Evolutionary conservation across 35 echinoderm and acorn worm genomes (phyloP), one percentile per base, ranked within the genome.

Genomic region (Apostichopus parvimensis): DNA sequence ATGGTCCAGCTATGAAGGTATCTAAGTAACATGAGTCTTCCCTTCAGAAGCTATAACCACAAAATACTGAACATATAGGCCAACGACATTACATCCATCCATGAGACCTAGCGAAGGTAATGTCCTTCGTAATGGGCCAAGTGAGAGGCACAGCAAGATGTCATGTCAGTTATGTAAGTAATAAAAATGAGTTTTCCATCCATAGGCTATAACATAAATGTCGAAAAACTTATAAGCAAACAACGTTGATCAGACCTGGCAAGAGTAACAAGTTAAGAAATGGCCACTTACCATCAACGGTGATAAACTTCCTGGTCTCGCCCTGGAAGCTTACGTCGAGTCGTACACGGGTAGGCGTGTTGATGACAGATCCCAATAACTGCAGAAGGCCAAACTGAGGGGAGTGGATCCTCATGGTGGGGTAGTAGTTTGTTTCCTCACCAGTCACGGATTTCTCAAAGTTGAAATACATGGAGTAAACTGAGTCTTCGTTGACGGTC

Each of bases 211-310:
- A 9, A 9, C 12, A 9, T 61, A 12, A 60, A 11, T 60, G 11
- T 60, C 6, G 0, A 60, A 60, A 60, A 60, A 60, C 57, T 11
- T 60, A 60, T n/a, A n/a, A n/a, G n/a, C n/a, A n/a, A n/a, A n/a
- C 57, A 60, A 6, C 1, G 57, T 60, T 11, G 34, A 45, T n/a
- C n/a, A 79, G 28, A 79, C 77, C 23, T 22, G 0, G 77, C 10
- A 22, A 22, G 83, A 56, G 11, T 6, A 23, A 86, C 59, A 64
- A 10, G 83, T 4, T 28, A 11, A 24, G 11, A 9, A 61, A 12
- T 87, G 1, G 6, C 34, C 71, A 79, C 89, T 9, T 91, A 91
- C 89, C 89, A 25, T 10, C 52, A 25, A 93, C 55, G 21, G 82
- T 83, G 8, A 87, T 54, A 62, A 87, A 93, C 66, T 53, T 68